Percentiles rank a stretch among this genome's conserved stretches.
phyloP scores from a whole-genome alignment of 2,888 invertebrate species.

The Choristoneura rosaceana region DNA sequence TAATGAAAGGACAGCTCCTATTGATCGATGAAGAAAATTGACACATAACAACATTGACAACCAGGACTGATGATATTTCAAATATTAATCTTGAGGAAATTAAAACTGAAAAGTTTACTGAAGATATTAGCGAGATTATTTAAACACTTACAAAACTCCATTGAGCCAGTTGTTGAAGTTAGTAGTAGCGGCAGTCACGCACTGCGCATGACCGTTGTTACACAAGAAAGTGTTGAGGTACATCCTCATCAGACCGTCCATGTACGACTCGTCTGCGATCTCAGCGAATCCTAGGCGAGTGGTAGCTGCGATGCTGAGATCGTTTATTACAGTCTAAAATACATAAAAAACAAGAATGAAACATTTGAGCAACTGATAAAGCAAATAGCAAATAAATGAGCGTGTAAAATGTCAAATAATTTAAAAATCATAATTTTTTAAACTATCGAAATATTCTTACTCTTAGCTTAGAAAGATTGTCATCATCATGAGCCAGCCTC shows the following conservation, averaged over 20 bases:
- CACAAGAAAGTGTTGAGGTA: slow-evolving; percentile 86
- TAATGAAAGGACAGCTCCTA: neutral
- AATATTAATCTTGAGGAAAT: too few species aligned
- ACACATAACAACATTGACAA: too few species aligned
- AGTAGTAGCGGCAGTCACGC: slow-evolving; percentile 65
- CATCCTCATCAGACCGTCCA: slow-evolving; percentile 82
- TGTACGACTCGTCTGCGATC: slow-evolving; percentile 69
- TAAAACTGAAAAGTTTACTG: too few species aligned
- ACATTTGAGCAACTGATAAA: too few species aligned
- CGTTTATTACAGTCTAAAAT: slow-evolving; percentile 73
- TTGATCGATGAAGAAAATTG: too few species aligned
- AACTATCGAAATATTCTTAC: slow-evolving; percentile 17
- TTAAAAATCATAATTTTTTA: too few species aligned
- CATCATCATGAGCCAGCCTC: slow-evolving; percentile 53
- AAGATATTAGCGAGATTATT: too few species aligned
- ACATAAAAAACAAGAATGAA: neutral
- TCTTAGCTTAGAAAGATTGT: slow-evolving; percentile 47
- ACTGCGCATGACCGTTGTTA: slow-evolving; percentile 70
- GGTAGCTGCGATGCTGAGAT: slow-evolving; percentile 76
- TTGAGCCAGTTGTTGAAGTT: slow-evolving; percentile 72
- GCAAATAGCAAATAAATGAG: too few species aligned
- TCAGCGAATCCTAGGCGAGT: slow-evolving; percentile 81
- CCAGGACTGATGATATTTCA: too few species aligned
- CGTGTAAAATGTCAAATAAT: too few species aligned
- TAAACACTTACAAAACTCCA: slow-evolving; percentile 61